These are phyloP conservation scores for Semicossyphus pulcher DNA, from an alignment of 2,113 vertebrate genomes.

Conservation along the genomic window DNA sequence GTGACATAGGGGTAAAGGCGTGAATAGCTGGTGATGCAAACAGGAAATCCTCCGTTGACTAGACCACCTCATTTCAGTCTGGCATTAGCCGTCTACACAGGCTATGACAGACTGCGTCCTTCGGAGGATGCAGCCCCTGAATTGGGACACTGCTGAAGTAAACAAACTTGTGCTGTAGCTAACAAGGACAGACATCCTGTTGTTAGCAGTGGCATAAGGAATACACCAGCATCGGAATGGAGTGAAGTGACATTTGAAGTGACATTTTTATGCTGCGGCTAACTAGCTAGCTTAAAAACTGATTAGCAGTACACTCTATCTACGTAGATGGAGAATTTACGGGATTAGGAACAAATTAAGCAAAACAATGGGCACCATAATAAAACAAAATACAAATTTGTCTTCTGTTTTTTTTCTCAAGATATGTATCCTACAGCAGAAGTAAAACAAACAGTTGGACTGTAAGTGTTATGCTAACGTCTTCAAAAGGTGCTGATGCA, in stretches of 20 bases:
- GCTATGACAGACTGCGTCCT: too few species aligned
- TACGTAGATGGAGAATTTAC: neutral
- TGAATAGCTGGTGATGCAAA: too few species aligned
- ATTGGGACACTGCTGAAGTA: too few species aligned
- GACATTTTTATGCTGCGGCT: neutral
- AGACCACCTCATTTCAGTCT: too few species aligned
- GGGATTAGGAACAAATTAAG: too few species aligned
- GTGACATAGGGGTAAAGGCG: too few species aligned
- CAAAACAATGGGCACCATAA: too few species aligned
- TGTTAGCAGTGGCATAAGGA: neutral
- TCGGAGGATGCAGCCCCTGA: too few species aligned
- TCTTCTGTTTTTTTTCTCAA: neutral
- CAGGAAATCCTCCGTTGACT: too few species aligned
- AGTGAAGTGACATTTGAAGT: neutral
- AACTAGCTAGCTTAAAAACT: neutral
- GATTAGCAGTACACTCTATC: neutral
- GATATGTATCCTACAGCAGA: neutral
- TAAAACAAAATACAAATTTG: too few species aligned
- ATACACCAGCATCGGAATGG: neutral
- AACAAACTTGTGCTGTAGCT: neutral
- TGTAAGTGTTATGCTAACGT: neutral
- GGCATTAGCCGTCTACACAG: too few species aligned
- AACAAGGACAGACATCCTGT: neutral
- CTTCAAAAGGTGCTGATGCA: constrained; percentile 30
- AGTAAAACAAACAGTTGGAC: neutral